A percentile compares a stretch with the other conserved stretches of the same genome.
Conservation (phyloP, 37 sponge, comb jelly and placozoan genomes). For the Diacarnus erythraeanus region DNA sequence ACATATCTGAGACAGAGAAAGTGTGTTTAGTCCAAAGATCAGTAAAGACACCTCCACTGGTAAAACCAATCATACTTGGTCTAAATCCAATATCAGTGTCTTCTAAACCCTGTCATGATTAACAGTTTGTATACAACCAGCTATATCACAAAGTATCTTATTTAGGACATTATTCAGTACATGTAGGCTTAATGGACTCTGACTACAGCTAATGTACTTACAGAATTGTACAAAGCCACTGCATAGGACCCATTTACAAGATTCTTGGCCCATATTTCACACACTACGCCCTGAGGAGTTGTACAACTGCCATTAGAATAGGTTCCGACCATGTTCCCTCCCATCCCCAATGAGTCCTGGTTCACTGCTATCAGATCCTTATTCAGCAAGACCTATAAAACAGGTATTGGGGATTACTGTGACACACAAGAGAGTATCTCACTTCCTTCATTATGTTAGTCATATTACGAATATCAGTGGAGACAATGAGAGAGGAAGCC, state of each 20-base stretch:
- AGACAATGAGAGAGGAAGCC: slow-evolving; percentile 69
- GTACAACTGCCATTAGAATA: background rate
- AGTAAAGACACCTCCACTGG: slow-evolving; percentile 25
- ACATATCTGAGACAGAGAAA: slow-evolving; percentile 26
- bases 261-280: slow-evolving; percentile 78
- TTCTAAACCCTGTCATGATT: background rate
- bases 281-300: slow-evolving; percentile 37
- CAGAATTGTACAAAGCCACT: slow-evolving; percentile 77
- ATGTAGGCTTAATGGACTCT: background rate
- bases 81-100: slow-evolving; percentile 20
- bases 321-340: slow-evolving; percentile 45
- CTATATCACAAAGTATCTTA: background rate
- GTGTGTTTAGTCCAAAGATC: slow-evolving; percentile 63
- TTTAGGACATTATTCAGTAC: background rate
- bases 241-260: slow-evolving; percentile 53
- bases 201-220: slow-evolving; percentile 7
- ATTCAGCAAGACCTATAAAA: slow-evolving; percentile 66
- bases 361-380: slow-evolving; percentile 76
- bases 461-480: slow-evolving; percentile 79
- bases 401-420: background rate
- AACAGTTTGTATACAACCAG: background rate
- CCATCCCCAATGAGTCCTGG: slow-evolving; percentile 67
- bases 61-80: slow-evolving; percentile 29
- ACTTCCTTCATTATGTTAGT: slow-evolving; percentile 72
- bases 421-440: slow-evolving; percentile 3